Percentiles rank a stretch among this genome's conserved stretches.
phyloP scores from a whole-genome alignment of 2,888 invertebrate genomes.

The Catocala nupta region DNA sequence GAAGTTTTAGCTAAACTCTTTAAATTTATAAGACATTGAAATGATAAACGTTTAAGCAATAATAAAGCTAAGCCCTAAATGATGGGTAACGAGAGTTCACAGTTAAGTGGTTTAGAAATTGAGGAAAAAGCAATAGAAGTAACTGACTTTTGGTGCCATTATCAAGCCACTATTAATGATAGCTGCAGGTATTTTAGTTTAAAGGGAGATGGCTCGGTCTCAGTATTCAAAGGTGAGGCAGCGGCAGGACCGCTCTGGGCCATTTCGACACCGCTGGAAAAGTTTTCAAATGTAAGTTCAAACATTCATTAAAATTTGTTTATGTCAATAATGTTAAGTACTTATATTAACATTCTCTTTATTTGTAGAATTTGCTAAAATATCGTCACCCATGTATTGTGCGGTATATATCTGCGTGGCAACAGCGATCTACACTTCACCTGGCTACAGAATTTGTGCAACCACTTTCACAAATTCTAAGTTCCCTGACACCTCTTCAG shows the following conservation, averaged over 20 bases:
- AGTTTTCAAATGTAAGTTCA: constrained; percentile 90
- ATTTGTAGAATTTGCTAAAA: constrained; percentile 92
- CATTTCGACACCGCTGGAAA: constrained; percentile 90
- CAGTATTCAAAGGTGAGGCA: constrained; percentile 92
- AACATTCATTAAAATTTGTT: neutral
- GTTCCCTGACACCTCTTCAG: constrained; percentile 91
- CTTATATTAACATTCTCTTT: constrained; percentile 47
- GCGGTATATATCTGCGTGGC: constrained; percentile 93
- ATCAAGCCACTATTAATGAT: constrained; percentile 88
- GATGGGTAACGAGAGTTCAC: constrained; percentile 94
- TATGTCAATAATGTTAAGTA: constrained; percentile 4
- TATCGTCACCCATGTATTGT: constrained; percentile 95
- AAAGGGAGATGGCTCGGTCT: constrained; percentile 88
- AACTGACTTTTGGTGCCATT: constrained; percentile 93
- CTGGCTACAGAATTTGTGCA: constrained; percentile 94
- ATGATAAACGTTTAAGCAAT: constrained; percentile 26
- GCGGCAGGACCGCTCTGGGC: constrained; percentile 89
- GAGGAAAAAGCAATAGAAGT: constrained; percentile 92
- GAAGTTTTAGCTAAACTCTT: too few species aligned
- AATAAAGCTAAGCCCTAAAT: constrained; percentile 46
- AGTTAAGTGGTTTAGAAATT: constrained; percentile 91
- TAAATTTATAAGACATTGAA: constrained; percentile 3
- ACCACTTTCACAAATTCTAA: constrained; percentile 90
- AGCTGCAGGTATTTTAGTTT: constrained; percentile 84
- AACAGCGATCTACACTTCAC: constrained; percentile 91